phyloP scores from a whole-genome alignment of 2,113 vertebrate genomes.

The Phalacrocorax carbo region DNA sequence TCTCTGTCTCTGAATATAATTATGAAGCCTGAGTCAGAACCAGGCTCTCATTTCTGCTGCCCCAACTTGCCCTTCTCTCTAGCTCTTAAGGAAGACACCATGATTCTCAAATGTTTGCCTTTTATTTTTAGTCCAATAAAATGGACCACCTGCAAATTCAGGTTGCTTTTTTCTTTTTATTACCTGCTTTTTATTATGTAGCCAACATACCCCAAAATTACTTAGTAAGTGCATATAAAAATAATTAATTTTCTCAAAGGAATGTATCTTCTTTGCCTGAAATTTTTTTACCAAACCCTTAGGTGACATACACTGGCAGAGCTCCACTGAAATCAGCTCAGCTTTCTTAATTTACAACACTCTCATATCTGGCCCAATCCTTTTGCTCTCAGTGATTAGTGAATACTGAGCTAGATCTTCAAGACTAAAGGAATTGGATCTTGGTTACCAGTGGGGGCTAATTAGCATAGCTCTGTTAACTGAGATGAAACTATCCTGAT shows the following conservation, averaged over 20 bases:
- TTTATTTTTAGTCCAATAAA: constrained; percentile 54
- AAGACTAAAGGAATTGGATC: background rate
- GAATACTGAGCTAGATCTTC: background rate
- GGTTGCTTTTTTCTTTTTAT: constrained; percentile 42
- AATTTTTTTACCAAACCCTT: background rate
- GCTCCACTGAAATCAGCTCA: background rate
- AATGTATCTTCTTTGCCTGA: constrained; percentile 16
- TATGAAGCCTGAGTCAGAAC: constrained; percentile 50
- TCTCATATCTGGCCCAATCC: background rate
- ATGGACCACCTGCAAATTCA: constrained; percentile 54
- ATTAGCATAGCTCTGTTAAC: background rate
- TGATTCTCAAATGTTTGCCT: constrained; percentile 26
- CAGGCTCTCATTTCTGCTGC: constrained; percentile 21
- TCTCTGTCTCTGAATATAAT: constrained; percentile 45
- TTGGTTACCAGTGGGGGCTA: background rate
- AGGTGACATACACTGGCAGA: background rate
- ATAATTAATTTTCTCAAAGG: constrained; percentile 45
- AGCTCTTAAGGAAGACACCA: constrained; percentile 15
- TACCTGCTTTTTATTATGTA: constrained; percentile 30
- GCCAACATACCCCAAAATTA: constrained; percentile 23
- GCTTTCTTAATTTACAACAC: background rate
- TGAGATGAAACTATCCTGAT: background rate
- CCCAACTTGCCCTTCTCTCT: constrained; percentile 23
- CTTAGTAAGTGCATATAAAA: constrained; percentile 12
- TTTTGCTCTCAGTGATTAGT: background rate